Conservation (phyloP, 2,888 invertebrate species). For the Autographa pulchrina region DNA sequence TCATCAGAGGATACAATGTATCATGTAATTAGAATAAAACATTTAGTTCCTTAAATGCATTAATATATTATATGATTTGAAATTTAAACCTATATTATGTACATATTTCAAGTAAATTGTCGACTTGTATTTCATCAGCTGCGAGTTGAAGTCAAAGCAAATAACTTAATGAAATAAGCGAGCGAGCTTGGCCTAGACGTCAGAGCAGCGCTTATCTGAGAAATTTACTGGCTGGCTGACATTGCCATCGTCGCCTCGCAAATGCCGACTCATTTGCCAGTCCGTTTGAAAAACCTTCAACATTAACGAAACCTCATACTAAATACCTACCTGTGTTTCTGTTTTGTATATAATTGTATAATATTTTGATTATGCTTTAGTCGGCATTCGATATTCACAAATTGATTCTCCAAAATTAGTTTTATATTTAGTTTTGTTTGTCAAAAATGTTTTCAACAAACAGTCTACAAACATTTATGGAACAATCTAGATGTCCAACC, state of each 20-base stretch:
- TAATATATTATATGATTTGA: slow-evolving; percentile 13
- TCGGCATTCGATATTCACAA: not conserved
- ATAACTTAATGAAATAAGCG: slow-evolving; percentile 85
- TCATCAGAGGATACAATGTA: not conserved
- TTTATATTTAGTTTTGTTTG: too few species aligned
- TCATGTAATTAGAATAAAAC: slow-evolving; percentile 13
- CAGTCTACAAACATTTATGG: too few species aligned
- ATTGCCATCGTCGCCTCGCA: slow-evolving; percentile 83
- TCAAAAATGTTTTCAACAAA: not conserved
- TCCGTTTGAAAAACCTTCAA: slow-evolving; percentile 80
- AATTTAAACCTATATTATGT: slow-evolving; percentile 12
- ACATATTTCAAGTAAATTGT: slow-evolving; percentile 51
- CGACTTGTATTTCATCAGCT: slow-evolving; percentile 71
- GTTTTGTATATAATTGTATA: slow-evolving; percentile 11
- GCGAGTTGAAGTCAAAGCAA: slow-evolving; percentile 79
- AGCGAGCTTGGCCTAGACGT: slow-evolving; percentile 78
- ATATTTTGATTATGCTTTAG: not conserved
- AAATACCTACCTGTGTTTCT: slow-evolving; percentile 49
- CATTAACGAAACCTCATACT: slow-evolving; percentile 69
- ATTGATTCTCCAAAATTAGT: too few species aligned
- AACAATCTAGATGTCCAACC: too few species aligned
- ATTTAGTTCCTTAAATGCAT: not conserved
- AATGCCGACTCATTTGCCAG: slow-evolving; percentile 84
- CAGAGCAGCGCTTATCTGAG: slow-evolving; percentile 83
- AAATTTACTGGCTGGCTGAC: slow-evolving; percentile 87